Percentiles rank a stretch among this genome's conserved stretches.
These are phyloP conservation scores for Typhlichthys eigenmanni DNA, from an alignment of 2,797 vertebrate genomes.

Conservation along the genomic window DNA sequence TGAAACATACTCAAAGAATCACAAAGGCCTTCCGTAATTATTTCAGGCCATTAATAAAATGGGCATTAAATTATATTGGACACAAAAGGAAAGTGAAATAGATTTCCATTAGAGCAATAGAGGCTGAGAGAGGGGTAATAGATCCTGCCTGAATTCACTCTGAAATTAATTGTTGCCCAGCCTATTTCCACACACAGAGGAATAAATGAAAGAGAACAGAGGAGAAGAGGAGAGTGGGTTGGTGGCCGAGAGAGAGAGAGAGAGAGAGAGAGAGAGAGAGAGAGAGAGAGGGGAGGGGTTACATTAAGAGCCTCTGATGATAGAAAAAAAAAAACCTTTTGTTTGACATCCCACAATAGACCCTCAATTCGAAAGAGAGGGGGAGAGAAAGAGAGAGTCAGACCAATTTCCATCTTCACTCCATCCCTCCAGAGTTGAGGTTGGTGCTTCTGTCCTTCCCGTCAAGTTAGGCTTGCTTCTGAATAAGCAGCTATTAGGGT, in stretches of 20 bases:
- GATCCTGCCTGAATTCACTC: conserved; percentile 99
- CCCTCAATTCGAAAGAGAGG: conserved; percentile 66
- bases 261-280: conserved; percentile 17
- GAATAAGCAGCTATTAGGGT: conserved; percentile 58
- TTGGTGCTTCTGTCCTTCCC: conserved; percentile 51
- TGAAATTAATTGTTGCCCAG: conserved; percentile 99
- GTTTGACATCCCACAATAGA: conserved; percentile 81
- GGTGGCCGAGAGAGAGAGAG: conserved; percentile 54
- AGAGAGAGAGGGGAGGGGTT: conserved; percentile 43
- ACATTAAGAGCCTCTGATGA: conserved; percentile 79
- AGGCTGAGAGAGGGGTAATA: conserved; percentile 99
- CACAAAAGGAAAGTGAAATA: conserved; percentile 99
- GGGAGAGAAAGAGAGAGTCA: conserved; percentile 44
- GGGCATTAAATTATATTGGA: conserved; percentile 99
- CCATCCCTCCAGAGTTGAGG: conserved; percentile 58
- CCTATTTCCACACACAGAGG: conserved; percentile 99
- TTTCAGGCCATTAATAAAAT: conserved; percentile 99
- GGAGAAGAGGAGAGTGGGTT: conserved; percentile 69
- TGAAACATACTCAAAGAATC: conserved; percentile 99
- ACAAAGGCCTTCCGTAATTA: conserved; percentile 99
- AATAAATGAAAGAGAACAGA: conserved; percentile 98
- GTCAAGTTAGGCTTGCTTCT: conserved; percentile 59
- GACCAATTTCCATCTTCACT: conserved; percentile 71
- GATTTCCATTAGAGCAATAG: conserved; percentile 99
- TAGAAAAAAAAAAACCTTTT: conserved; percentile 70